Evolutionary conservation across 2,113 vertebrate species (phyloP), one percentile per base, ranked within the genome.

Genomic region (Pluvianellus socialis): DNA sequence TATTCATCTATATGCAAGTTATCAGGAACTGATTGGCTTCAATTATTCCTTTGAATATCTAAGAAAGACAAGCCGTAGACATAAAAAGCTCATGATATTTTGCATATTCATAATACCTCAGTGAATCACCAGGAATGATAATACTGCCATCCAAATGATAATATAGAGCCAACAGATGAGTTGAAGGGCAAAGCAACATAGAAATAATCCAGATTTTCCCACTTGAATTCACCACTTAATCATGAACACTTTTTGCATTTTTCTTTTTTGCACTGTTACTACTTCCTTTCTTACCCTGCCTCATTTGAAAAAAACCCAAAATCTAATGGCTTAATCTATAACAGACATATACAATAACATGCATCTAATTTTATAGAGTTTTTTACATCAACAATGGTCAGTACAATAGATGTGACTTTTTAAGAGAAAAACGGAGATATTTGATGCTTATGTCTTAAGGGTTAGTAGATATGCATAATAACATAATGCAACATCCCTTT

Each of bases 21-120:
- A 97, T 96, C 59, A 96, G 88, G 67, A 96, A 90, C 67, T 93
- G 79, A 97, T 95, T 97, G 72, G 72, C 82, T 97, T 97, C 92
- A 97, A 86, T 96, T 97, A 96, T 96, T 96, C 67, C 80, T 97
- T 96, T 8, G 18, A 97, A 96, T 38, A 94, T 92, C 80, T 94
- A 96, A 95, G 92, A 97, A 93, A 98, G 96, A 96, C 91, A 97
- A 98, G 97, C 76, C 68, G 82, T 23, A 77, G 96, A 90, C 72
- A 96, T 93, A 96, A 96, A 98, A 97, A 96, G 50, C 66, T 96
- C 68, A 62, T 88, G 24, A 73, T 97, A 62, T 90, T 98, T 97
- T 98, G 83, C 96, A 97, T 98, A 97, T 97, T 97, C 95, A 95
- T 98, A 97, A 97, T 96, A 97, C 72, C 85, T 97, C 79, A 91